These are phyloP conservation scores for Hesperophylax magnus DNA, from an alignment of 1,140 invertebrate species.

Conservation along the genomic window DNA sequence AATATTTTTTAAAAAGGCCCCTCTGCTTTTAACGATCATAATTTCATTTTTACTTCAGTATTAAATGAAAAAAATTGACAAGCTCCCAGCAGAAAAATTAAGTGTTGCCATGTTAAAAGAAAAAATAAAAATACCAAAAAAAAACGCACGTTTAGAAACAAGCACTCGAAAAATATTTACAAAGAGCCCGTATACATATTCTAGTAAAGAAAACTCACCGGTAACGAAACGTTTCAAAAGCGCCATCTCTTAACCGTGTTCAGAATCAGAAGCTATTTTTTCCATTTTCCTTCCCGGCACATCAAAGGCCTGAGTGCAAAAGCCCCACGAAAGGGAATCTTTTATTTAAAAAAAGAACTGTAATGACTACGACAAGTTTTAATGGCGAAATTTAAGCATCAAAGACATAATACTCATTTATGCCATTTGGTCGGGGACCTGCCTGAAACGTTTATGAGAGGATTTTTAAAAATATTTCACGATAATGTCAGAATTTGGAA, in stretches of 20 bases:
- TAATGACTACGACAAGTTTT: slow-evolving; percentile 48
- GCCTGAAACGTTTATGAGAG: slow-evolving; percentile 4
- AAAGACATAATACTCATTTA: slow-evolving; percentile 52
- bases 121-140: no score
- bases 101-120: no score
- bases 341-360: slow-evolving; percentile 56
- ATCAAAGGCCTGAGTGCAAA: slow-evolving; percentile 52
- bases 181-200: not conserved
- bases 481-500: no score
- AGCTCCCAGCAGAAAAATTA: no score
- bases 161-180: slow-evolving; percentile 11
- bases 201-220: slow-evolving; percentile 9
- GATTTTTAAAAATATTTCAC: not conserved
- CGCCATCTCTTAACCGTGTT: slow-evolving; percentile 18
- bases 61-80: no score
- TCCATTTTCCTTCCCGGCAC: slow-evolving; percentile 27
- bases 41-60: no score
- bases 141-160: not conserved
- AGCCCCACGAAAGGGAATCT: slow-evolving; percentile 55
- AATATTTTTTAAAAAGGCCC: no score
- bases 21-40: no score
- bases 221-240: slow-evolving; percentile 46
- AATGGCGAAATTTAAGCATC: slow-evolving; percentile 53
- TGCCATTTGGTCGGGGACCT: slow-evolving; percentile 49
- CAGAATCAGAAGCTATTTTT: slow-evolving; percentile 22